A percentile compares a stretch with the other conserved stretches of the same genome.
phyloP scores from a whole-genome alignment of 2,113 vertebrate species.

The Pitta sordida region DNA sequence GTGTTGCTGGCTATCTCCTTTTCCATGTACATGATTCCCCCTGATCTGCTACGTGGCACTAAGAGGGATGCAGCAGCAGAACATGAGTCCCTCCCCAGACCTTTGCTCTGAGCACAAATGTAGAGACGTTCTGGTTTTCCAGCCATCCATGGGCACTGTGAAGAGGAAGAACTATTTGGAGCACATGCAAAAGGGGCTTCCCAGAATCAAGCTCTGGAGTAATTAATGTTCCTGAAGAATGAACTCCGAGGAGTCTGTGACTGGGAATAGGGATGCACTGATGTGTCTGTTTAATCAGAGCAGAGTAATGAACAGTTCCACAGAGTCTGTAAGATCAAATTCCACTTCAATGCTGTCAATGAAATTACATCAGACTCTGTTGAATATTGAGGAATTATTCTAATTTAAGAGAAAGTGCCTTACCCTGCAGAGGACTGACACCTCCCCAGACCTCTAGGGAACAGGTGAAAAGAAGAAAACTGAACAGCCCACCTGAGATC shows the following conservation, averaged over 20 bases:
- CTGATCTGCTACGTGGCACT: accelerated
- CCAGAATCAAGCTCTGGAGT: not conserved
- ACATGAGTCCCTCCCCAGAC: not conserved
- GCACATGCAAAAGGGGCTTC: not conserved
- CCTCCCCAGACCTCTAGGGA: not conserved
- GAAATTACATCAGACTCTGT: not conserved
- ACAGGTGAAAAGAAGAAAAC: not conserved
- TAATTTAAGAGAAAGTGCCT: not conserved
- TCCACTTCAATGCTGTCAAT: not conserved
- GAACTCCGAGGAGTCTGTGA: not conserved
- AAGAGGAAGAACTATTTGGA: not conserved
- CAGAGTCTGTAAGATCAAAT: not conserved
- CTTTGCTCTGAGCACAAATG: not conserved
- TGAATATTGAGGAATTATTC: not conserved
- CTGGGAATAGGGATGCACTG: not conserved
- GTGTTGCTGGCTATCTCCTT: not conserved
- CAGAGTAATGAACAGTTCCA: not conserved
- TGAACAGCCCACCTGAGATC: not conserved
- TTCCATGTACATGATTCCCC: not conserved
- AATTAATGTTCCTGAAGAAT: not conserved
- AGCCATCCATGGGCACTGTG: not conserved
- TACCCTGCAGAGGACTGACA: not conserved
- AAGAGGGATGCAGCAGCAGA: not conserved
- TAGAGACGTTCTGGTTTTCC: not conserved
- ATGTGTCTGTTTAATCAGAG: not conserved